Base-by-base conservation (phyloP, 2,797 vertebrate species). In the Etheostoma perlongum region DNA sequence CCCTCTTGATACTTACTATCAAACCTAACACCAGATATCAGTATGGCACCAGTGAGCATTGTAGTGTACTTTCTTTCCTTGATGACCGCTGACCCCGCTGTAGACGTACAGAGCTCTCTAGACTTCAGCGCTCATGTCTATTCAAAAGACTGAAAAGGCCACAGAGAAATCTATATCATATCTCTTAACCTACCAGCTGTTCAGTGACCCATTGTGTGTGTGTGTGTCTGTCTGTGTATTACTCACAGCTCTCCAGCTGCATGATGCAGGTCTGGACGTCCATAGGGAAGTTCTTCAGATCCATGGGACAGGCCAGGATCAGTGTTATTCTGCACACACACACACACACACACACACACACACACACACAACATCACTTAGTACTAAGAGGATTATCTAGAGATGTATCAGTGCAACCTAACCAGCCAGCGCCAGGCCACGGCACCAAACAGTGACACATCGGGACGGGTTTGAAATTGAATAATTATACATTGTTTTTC, bases 181-280 rank as follows among this genome's bases (percentile, higher is more conserved):
- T 72, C 77, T 75, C 60, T 51, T 3, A 21, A 6, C 55, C 76
- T 79, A 75, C 68, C 65, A 68, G 42, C 65, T 76, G 73, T 62
- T 49, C 5, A 0, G 21, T 66, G 78, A 27, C 42, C 36, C 36
- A 40, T 18, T 54, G 30, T 42, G 25, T 61, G 25, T 55, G 30
- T 61, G 65, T 69, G 71, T 61, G 49, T 57, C 55, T 55, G 47
- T 44, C 46, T 67, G 44, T 63, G 79, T 59, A 2, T 44, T 58
- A 97, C 98, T 98, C 93, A 99, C 98, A 99, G 95, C 98, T 99
- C 94, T 99, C 98, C 76, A 99, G 93, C 92, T 99, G 98, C 98
- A 99, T 99, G 91, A 99, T 99, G 85, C 98, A 99, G 0, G 98
- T 99, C 95, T 99, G 98, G n/a, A 99, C 98, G 0, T 99, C 98